Evolutionary conservation across 2,113 vertebrate genomes (phyloP).

Genomic region (Calidris pygmaea): DNA sequence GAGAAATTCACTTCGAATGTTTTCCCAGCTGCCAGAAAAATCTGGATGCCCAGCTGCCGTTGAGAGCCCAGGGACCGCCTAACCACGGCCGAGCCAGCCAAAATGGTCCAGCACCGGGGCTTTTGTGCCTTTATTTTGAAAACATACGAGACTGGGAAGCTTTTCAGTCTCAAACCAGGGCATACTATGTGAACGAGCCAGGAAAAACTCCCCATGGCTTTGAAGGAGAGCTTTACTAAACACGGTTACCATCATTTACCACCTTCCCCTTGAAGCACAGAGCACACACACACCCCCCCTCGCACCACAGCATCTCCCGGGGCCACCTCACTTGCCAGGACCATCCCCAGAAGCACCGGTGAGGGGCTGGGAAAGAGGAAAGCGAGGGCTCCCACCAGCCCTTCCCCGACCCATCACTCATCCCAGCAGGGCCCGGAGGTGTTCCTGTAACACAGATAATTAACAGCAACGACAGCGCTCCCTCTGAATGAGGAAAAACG

Average conservation of each 20-base stretch:
- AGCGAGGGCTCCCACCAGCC: neutral
- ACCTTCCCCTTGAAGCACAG: neutral
- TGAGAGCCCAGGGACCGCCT: neutral
- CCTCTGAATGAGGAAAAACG: accelerated
- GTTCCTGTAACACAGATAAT: neutral
- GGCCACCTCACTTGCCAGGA: neutral
- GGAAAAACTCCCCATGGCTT: neutral
- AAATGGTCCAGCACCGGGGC: neutral
- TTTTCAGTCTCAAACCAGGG: neutral
- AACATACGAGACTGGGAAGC: neutral
- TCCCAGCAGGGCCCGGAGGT: neutral
- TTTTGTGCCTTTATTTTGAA: neutral
- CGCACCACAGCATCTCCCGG: neutral
- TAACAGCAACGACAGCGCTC: accelerated
- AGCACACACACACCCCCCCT: accelerated
- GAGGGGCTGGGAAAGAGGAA: neutral
- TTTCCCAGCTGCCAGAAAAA: neutral
- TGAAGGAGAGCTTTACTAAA: neutral
- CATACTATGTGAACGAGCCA: neutral
- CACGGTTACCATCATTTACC: neutral
- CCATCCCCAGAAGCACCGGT: neutral
- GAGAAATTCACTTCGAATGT: neutral
- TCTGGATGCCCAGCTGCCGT: neutral
- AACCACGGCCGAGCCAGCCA: neutral
- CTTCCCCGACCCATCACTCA: neutral